Evolutionary conservation across 2,797 vertebrate species (phyloP), one percentile per base, ranked within the genome.

Genomic region (Mormyrops attenuatus): DNA sequence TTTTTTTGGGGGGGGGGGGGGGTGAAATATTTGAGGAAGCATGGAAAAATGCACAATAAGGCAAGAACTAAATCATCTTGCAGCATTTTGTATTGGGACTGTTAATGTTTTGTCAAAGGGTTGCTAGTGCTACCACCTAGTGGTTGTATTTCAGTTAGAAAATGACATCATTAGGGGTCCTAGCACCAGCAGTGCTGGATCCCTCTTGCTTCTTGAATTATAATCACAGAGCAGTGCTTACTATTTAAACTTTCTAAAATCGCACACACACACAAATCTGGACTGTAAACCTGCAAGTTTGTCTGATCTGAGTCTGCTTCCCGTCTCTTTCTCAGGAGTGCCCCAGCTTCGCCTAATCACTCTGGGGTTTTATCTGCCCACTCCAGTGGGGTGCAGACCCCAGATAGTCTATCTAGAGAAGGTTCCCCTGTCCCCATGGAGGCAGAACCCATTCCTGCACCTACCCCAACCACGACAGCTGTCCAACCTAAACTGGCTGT

Each of bases 311-410:
- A 50, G 84, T 52, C 84, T 26, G n/a, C 22, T 44, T 44, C 17
- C 73, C 38, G 5, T 44, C 73, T 77, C 34, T 41, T n/a, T 80
- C 73, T 80, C 95, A 99, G 98, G 96, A 99, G 98, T 89, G 98
- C 98, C 89, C 98, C 98, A 1, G 98, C 97, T 5, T 99, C 98
- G 89, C 98, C 98, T 92, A 99, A 97, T 92, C 98, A 99, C 90
- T 96, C 98, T 0, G 98, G 98, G 90, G 97, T 98, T 89, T 95
- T 99, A 91, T 99, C 98, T 6, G 97, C 98, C 0, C 98, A 98
- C 96, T 99, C 98, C 90, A 99, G 98, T 38, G 98, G 98, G 0
- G 96, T 98, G 87, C 98, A 99, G 95, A 99, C 98, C 90, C 98
- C 98, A 0, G 98, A 99, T 94, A 99, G 97, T 92, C 95, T 99